Percentiles rank a stretch among this genome's conserved stretches.
These are phyloP conservation scores for Eunapius fragilis DNA, from an alignment of 37 sponge, comb jelly and placozoan species.

Conservation along the genomic window DNA sequence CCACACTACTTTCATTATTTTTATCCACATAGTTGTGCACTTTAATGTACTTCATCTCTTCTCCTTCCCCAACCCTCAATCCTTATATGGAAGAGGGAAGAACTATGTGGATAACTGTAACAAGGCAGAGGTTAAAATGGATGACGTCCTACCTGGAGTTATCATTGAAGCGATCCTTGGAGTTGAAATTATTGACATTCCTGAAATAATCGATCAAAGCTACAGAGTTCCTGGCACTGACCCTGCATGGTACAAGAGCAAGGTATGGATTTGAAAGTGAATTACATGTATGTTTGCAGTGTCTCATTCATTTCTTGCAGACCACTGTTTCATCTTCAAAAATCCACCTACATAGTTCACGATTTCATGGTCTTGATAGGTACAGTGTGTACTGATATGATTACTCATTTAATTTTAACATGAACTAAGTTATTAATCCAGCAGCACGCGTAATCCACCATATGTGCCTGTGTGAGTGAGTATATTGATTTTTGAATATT, in stretches of 20 bases:
- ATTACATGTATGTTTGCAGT: background rate
- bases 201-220: background rate
- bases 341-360: background rate
- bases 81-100: background rate
- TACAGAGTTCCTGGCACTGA: background rate
- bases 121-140: background rate
- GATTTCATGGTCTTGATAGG: background rate
- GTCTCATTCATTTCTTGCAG: background rate
- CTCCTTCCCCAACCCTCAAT: no score
- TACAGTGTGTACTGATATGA: background rate
- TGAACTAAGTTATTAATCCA: constrained; percentile 80
- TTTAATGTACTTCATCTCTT: no score
- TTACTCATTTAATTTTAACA: constrained; percentile 12
- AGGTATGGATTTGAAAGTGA: background rate
- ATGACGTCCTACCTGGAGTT: background rate
- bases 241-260: background rate
- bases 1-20: no score
- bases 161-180: background rate
- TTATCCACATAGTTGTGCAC: no score
- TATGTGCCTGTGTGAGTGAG: no score
- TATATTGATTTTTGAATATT: no score
- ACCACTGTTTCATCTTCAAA: background rate
- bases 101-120: background rate
- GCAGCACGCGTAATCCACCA: no score
- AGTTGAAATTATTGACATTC: background rate